phyloP scores from a whole-genome alignment of 2,797 vertebrate genomes.

The Sciurus carolinensis region DNA sequence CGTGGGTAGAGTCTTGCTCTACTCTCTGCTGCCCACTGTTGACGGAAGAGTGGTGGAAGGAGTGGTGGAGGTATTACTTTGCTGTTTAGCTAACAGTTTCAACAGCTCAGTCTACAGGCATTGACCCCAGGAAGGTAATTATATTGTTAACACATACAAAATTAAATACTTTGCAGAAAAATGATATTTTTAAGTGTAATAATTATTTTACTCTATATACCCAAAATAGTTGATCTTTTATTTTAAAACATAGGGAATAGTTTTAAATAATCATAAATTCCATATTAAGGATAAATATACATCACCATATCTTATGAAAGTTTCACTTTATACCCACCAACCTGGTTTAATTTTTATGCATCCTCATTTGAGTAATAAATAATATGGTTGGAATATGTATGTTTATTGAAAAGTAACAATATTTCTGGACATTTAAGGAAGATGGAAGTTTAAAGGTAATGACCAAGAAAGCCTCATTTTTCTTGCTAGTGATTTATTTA shows the following conservation, averaged over 20 bases:
- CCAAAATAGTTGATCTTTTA: neutral
- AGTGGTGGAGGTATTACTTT: fast-evolving
- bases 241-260: neutral
- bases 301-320: neutral
- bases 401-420: neutral
- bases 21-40: neutral
- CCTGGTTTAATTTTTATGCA: neutral
- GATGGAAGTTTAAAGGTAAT: neutral
- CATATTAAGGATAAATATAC: neutral
- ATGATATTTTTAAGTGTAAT: conserved; percentile 42
- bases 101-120: neutral
- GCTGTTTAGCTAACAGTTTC: neutral
- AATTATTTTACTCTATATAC: neutral
- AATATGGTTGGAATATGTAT: neutral
- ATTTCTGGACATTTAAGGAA: neutral
- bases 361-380: neutral
- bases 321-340: neutral
- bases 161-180: conserved; percentile 50
- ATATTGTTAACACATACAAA: neutral
- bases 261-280: neutral
- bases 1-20: neutral
- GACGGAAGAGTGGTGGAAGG: neutral
- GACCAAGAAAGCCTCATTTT: neutral
- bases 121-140: neutral
- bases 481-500: neutral